Percentiles rank a stretch among this genome's conserved stretches.
These are phyloP conservation scores for Rhabdophis nuchalis DNA, from an alignment of 2,797 vertebrate species.

Conservation along the genomic window DNA sequence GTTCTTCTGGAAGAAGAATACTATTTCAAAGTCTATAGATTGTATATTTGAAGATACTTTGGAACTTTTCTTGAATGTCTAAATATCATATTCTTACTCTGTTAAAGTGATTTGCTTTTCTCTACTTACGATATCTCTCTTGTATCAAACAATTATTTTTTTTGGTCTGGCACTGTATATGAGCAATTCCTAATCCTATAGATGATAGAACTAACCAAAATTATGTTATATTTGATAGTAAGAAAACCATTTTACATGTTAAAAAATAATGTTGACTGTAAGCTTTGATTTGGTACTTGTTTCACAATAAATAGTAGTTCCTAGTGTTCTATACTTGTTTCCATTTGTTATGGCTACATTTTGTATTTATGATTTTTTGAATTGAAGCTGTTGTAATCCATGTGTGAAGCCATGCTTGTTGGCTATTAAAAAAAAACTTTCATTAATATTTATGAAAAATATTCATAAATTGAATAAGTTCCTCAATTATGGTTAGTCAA, in stretches of 20 bases:
- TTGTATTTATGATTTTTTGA: neutral
- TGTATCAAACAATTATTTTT: neutral
- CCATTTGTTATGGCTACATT: neutral
- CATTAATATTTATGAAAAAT: neutral
- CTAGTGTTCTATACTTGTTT: neutral
- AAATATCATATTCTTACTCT: neutral
- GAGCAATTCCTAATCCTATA: neutral
- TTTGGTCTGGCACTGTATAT: neutral
- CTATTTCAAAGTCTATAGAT: neutral
- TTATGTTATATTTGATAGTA: neutral
- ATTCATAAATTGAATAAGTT: neutral
- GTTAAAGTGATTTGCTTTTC: neutral
- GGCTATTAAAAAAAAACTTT: neutral
- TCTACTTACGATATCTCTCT: neutral
- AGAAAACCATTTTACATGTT: neutral
- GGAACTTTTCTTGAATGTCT: neutral
- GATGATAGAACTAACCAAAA: neutral
- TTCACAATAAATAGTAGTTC: neutral
- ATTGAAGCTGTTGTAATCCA: neutral
- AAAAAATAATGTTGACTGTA: neutral
- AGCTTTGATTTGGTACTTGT: neutral
- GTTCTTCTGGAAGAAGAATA: neutral
- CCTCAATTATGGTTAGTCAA: neutral
- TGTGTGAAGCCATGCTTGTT: neutral
- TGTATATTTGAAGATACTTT: neutral